Evolutionary conservation across 2,888 invertebrate genomes (phyloP).

Genomic region (Candidula unifasciata): DNA sequence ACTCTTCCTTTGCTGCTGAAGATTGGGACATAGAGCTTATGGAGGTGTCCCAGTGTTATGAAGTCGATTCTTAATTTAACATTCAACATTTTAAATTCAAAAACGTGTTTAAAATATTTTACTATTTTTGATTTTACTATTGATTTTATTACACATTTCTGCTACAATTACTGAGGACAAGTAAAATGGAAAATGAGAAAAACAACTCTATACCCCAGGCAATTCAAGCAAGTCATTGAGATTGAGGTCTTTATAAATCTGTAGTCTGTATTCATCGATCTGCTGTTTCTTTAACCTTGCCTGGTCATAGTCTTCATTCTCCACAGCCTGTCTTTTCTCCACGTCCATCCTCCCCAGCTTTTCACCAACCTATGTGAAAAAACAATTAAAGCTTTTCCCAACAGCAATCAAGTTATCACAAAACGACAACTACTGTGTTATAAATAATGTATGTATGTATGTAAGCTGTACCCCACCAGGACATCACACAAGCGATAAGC

Average conservation of each 20-base stretch:
- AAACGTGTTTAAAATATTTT: too few relatives aligned
- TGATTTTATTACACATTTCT: neutral
- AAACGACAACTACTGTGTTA: neutral
- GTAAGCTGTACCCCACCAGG: too few relatives aligned
- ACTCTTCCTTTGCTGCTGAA: too few relatives aligned
- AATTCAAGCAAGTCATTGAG: constrained; percentile 88
- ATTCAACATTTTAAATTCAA: too few relatives aligned
- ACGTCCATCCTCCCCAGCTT: constrained; percentile 92
- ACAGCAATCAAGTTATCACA: neutral
- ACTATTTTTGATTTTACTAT: too few relatives aligned
- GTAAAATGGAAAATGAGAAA: too few relatives aligned
- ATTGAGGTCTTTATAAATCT: constrained; percentile 84
- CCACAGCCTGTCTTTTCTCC: constrained; percentile 94
- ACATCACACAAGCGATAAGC: too few relatives aligned
- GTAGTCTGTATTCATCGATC: constrained; percentile 89
- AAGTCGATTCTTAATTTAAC: too few relatives aligned
- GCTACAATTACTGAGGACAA: neutral
- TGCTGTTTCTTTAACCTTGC: constrained; percentile 92
- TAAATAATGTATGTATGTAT: too few relatives aligned
- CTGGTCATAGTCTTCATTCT: constrained; percentile 92
- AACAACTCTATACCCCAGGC: constrained; percentile 75
- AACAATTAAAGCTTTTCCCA: neutral
- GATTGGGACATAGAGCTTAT: too few relatives aligned
- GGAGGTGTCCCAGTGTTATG: too few relatives aligned
- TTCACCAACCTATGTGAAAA: constrained; percentile 85